Conservation (phyloP, 1,140 invertebrate species). For the Heliconius congener region DNA sequence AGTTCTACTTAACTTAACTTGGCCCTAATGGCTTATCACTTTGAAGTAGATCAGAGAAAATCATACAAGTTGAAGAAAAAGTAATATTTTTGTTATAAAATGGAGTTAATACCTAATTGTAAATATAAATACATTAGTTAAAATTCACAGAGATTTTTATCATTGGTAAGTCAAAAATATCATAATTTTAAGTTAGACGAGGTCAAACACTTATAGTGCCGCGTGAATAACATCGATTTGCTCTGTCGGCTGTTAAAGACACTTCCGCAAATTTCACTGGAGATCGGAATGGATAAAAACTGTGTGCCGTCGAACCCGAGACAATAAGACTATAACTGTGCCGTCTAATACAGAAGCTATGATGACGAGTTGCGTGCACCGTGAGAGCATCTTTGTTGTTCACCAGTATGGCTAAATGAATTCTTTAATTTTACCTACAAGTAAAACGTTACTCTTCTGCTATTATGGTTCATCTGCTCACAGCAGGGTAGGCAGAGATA, state of each 20-base stretch:
- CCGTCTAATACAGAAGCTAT: conserved; percentile 20
- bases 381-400: conserved; percentile 29
- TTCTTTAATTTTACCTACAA: neutral
- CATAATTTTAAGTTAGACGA: neutral
- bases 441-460: neutral
- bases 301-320: conserved; percentile 41
- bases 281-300: conserved; percentile 44
- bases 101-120: neutral
- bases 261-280: conserved; percentile 45
- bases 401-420: neutral
- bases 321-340: conserved; percentile 49
- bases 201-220: neutral
- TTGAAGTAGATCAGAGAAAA: neutral
- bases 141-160: neutral
- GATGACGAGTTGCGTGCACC: neutral
- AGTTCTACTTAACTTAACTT: neutral
- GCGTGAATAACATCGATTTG: conserved; percentile 29
- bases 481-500: too few species aligned
- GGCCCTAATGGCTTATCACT: neutral
- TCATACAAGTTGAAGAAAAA: neutral
- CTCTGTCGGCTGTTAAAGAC: conserved; percentile 13
- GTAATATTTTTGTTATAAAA: neutral
- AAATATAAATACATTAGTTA: neutral
- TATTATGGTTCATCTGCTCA: too few species aligned
- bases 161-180: neutral